Conservation (phyloP, 1,140 invertebrate species). For the Holcopasites calliopsidis region DNA sequence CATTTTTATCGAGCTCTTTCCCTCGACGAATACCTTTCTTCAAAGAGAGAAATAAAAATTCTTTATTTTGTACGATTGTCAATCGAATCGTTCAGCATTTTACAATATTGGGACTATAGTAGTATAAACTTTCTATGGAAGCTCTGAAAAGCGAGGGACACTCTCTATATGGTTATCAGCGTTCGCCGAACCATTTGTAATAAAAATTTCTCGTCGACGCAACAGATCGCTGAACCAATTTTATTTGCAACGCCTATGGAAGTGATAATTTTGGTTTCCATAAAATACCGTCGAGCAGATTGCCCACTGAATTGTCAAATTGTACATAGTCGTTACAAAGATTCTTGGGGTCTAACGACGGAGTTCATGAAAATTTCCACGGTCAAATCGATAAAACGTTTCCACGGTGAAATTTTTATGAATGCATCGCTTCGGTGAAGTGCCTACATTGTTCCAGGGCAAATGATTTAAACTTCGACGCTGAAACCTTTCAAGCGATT, state of each 20-base stretch:
- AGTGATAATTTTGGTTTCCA: slow-evolving; percentile 16
- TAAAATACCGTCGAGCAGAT: slow-evolving; percentile 1
- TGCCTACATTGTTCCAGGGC: slow-evolving; percentile 23
- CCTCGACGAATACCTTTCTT: neutral
- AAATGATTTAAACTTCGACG: slow-evolving; percentile 41
- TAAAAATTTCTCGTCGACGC: too few species aligned
- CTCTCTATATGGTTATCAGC: neutral
- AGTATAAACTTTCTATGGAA: neutral
- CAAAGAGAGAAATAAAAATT: neutral
- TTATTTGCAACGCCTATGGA: neutral
- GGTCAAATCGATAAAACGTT: slow-evolving; percentile 18
- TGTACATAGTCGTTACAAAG: neutral
- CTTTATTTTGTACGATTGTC: neutral
- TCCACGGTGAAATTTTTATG: slow-evolving; percentile 26
- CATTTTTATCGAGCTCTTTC: neutral
- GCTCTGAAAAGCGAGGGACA: neutral
- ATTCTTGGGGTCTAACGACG: neutral
- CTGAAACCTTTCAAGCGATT: slow-evolving; percentile 32
- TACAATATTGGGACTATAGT: neutral
- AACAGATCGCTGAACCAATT: slow-evolving; percentile 17
- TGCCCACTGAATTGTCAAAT: neutral
- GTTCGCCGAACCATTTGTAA: neutral
- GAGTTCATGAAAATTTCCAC: slow-evolving; percentile 9
- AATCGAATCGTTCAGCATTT: too few species aligned
- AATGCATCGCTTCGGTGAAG: slow-evolving; percentile 14